A percentile compares a stretch with the other conserved stretches of the same genome.
These are phyloP conservation scores for Dolichopus griseipennis DNA, from an alignment of 2,888 invertebrate genomes.

Conservation along the genomic window DNA sequence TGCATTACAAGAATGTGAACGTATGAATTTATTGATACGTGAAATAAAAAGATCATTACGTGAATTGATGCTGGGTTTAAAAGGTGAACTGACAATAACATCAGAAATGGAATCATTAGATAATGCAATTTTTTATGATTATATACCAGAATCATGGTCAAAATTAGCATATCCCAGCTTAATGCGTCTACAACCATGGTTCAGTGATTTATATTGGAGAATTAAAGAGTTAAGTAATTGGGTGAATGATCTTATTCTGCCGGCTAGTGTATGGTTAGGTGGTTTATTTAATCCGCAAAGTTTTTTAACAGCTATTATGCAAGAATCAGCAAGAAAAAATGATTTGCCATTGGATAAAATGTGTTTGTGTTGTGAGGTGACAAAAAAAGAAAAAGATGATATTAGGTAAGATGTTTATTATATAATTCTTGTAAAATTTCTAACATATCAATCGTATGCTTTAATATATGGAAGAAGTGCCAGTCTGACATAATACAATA, in stretches of 20 bases:
- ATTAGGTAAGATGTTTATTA: conserved; percentile 52
- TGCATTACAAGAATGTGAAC: conserved; percentile 86
- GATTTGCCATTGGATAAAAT: conserved; percentile 95
- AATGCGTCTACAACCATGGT: conserved; percentile 76
- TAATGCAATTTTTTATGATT: conserved; percentile 77
- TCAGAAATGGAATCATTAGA: conserved; percentile 88
- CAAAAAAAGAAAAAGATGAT: conserved; percentile 79
- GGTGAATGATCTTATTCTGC: conserved; percentile 73
- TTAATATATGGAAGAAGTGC: too few relatives aligned
- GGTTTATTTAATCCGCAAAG: conserved; percentile 97
- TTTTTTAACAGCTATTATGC: conserved; percentile 95
- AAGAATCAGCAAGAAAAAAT: conserved; percentile 89
- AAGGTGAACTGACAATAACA: conserved; percentile 90
- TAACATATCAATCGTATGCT: too few relatives aligned
- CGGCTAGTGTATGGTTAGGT: conserved; percentile 84
- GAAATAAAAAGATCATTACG: conserved; percentile 76
- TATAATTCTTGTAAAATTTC: too few relatives aligned
- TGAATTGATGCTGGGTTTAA: conserved; percentile 81
- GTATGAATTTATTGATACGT: conserved; percentile 81
- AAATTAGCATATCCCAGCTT: conserved; percentile 83
- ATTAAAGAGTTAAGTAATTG: conserved; percentile 77
- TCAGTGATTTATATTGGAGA: conserved; percentile 72
- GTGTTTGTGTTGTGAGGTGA: conserved; percentile 91
- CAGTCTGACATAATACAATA: too few relatives aligned
- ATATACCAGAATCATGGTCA: conserved; percentile 76